Conservation (phyloP, 2,113 vertebrate species). For the Seriola dumerili region DNA sequence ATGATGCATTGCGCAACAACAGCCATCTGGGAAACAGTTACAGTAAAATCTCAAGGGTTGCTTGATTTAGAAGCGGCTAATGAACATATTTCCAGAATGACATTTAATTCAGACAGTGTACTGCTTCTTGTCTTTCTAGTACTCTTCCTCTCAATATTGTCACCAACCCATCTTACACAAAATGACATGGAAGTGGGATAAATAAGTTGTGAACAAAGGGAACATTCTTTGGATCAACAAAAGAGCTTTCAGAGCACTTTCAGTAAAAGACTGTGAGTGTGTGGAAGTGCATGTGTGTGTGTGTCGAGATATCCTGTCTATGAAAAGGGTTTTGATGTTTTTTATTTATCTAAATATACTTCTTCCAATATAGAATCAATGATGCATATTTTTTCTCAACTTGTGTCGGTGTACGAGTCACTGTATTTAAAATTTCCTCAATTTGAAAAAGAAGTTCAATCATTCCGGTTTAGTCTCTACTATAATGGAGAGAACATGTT, state of each 20-base stretch:
- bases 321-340: constrained; percentile 7
- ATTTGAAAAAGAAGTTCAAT: not conserved
- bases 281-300: constrained; percentile 20
- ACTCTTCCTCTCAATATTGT: constrained; percentile 41
- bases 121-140: constrained; percentile 28
- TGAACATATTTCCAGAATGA: constrained; percentile 65
- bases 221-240: constrained; percentile 63
- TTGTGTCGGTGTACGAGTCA: not conserved
- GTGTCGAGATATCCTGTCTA: constrained; percentile 25
- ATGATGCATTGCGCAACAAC: constrained; percentile 59
- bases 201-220: constrained; percentile 64
- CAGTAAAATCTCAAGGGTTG: constrained; percentile 10
- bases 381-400: not conserved
- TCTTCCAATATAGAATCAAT: not conserved
- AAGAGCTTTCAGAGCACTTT: constrained; percentile 64
- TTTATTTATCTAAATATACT: not conserved
- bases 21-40: constrained; percentile 64
- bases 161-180: constrained; percentile 36
- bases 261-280: constrained; percentile 21
- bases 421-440: not conserved
- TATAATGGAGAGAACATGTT: not conserved
- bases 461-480: not conserved
- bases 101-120: constrained; percentile 21
- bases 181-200: constrained; percentile 67
- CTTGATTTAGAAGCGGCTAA: constrained; percentile 46